phyloP scores from a whole-genome alignment of 2,888 invertebrate species.

The Tetragonula carbonaria region DNA sequence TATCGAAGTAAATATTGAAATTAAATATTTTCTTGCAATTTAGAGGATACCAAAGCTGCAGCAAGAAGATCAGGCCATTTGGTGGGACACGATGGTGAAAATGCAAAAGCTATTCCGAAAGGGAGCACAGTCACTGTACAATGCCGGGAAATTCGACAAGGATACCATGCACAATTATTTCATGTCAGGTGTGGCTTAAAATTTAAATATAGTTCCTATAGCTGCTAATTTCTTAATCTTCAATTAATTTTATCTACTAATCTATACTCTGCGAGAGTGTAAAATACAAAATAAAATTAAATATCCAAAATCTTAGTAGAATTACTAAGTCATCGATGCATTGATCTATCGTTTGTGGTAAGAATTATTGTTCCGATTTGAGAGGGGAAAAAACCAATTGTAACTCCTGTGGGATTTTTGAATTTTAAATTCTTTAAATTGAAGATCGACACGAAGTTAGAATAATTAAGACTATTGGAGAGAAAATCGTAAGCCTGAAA shows the following conservation, averaged over 20 bases:
- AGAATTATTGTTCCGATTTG: too few species aligned
- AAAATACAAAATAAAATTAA: too few species aligned
- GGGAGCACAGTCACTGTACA: constrained; percentile 93
- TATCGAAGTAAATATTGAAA: background rate
- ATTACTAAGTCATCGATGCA: too few species aligned
- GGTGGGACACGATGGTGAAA: constrained; percentile 98
- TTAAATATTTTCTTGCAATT: background rate
- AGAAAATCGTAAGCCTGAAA: background rate
- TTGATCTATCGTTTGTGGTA: too few species aligned
- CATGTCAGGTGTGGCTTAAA: constrained; percentile 93
- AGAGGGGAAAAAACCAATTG: too few species aligned
- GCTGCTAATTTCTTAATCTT: background rate
- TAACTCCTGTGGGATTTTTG: too few species aligned
- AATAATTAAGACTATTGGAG: background rate
- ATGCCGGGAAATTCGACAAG: constrained; percentile 93
- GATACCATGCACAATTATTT: constrained; percentile 99
- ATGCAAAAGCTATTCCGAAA: constrained; percentile 98
- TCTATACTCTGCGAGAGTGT: too few species aligned
- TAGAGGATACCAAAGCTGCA: constrained; percentile 97
- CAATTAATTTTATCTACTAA: background rate
- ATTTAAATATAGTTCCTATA: background rate
- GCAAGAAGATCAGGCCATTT: constrained; percentile 97
- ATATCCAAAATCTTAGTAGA: too few species aligned
- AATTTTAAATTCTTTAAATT: too few species aligned
- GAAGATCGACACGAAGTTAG: too few species aligned